Base-by-base conservation (phyloP, 1,140 invertebrate genomes). In the Euglossa dilemma region DNA sequence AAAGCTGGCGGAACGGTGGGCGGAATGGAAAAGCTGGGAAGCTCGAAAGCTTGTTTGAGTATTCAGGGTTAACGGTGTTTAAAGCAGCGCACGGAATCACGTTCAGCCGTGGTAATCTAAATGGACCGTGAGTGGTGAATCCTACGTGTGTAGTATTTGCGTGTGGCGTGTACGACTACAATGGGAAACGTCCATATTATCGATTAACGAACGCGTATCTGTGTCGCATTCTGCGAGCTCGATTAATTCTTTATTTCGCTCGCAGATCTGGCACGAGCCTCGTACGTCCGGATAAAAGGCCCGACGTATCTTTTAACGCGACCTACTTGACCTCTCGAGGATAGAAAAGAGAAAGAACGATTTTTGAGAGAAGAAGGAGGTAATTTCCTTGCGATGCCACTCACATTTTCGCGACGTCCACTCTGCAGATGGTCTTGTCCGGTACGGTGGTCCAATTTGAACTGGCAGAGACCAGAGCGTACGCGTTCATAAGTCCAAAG, bases 401-500 rank as follows among this genome's bases (percentile, higher is more conserved):
- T 87, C 28, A 87, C 86, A 20, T 36, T 57, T 54, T 25, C 2
- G 6, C 36, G 54, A 66, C 56, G 69, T 64, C 23, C 36, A 95
- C 90, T 63, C 90, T 89, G 90, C 97, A 98, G 50, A 96, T 95
- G 61, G 87, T 89, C 91, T 97, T 96, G 71, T 96, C 93, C 1
- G 98, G 97, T 6, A 99, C 97, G 16, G 92, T 96, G 0, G 95
- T 96, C 98, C 98, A 99, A 88, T 96, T 96, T 28, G 95, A 90
- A 23, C 98, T 97, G 8, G 96, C 93, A 67, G 94, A 94, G 9
- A 98, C 97, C 89, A 99, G 95, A 7, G 95, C 95, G 75, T 96
- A 96, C 8, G 98, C 98, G 93, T 99, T 98, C 95, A 99, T 96
- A 56, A 99, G 94, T 11, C 98, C 98, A 93, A 98, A 99, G 12